Base-by-base conservation (phyloP, 2,888 invertebrate genomes). In the Keiferia lycopersicella region DNA sequence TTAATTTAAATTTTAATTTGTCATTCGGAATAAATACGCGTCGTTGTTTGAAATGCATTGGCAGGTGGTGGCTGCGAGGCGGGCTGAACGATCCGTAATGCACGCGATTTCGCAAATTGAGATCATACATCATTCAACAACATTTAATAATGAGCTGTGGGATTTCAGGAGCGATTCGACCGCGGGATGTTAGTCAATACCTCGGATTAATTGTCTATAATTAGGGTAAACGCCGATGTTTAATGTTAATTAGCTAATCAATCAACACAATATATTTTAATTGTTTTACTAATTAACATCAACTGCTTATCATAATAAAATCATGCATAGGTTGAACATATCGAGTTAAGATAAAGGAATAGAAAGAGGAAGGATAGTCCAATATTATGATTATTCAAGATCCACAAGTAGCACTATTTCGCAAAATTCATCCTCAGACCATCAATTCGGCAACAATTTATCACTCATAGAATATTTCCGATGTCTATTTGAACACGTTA, bases 381-480 rank as follows among this genome's bases (percentile, higher is more conserved):
- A 41, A 41, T 41, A 41, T 14, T 41, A 41, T 41, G 41, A 41
- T n/a, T 41, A 41, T 41, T 41, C 41, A 41, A 41, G 41, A 41
- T 1, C 56, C 16, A 53, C 56, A 56, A 56, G 22, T 26, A 67
- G 73, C 73, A 73, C 73, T 78, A 73, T 77, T 73, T 78, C 76
- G 73, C 71, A 67, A 70, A 65, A 70, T 73, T 73, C 74, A 74
- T 74, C 74, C 68, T 67, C 66, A 70, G 73, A 68, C 71, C 72
- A 75, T 78, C 76, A 76, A 77, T 80, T 77, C 73, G 64, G 66
- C 69, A 76, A 76, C 79, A 80, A 87, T 86, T 84, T 83, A 84
- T 83, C 82, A 82, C 80, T 84, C 80, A 86, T 85, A 86, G 84
- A 86, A 83, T 84, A 86, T 85, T 86, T 86, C 84, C 84, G 83